A percentile compares a stretch with the other conserved stretches of the same genome.
These are phyloP conservation scores for Osmerus mordax DNA, from an alignment of 2,113 vertebrate genomes.

Conservation along the genomic window DNA sequence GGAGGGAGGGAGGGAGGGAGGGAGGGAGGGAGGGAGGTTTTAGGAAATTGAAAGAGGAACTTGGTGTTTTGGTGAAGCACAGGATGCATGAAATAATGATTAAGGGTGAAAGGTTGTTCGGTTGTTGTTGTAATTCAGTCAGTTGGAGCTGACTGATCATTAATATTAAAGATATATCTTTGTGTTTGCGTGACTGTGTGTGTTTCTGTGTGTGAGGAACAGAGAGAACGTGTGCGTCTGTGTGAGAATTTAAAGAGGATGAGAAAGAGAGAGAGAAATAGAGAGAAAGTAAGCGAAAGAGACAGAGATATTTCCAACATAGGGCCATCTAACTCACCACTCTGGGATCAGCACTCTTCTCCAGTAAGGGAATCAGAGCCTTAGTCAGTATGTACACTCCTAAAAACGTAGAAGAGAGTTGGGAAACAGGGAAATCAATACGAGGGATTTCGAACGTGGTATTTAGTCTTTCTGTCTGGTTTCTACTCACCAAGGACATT, in stretches of 20 bases:
- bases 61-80: too few relatives aligned
- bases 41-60: background rate
- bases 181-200: too few relatives aligned
- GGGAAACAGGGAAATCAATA: background rate
- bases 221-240: too few relatives aligned
- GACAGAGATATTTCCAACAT: too few relatives aligned
- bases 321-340: constrained; percentile 65
- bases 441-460: background rate
- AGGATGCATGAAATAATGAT: too few relatives aligned
- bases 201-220: too few relatives aligned
- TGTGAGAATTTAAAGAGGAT: background rate
- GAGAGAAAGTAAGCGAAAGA: background rate
- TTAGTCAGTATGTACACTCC: constrained; percentile 76
- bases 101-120: too few relatives aligned
- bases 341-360: constrained; percentile 75
- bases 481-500: constrained; percentile 72
- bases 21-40: background rate
- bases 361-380: constrained; percentile 71
- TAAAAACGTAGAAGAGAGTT: constrained; percentile 21
- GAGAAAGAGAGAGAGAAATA: background rate
- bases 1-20: background rate
- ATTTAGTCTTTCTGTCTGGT: background rate
- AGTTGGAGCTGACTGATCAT: too few relatives aligned
- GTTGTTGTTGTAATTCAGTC: too few relatives aligned
- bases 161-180: too few relatives aligned